Evolutionary conservation across 1,140 invertebrate species (phyloP).

Genomic region (Lepidurus apus): DNA sequence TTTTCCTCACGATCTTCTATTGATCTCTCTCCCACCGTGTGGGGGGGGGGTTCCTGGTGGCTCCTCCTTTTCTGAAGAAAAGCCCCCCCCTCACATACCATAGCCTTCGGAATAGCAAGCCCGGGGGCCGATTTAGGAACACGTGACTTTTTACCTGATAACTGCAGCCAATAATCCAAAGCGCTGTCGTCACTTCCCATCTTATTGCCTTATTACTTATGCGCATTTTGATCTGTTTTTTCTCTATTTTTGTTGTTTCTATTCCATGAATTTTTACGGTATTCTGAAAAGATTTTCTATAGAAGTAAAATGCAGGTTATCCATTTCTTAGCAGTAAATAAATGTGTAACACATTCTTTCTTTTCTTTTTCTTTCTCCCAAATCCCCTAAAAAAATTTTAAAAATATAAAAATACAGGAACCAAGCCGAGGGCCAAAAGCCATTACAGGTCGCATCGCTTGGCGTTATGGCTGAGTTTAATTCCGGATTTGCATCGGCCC

Average conservation of each 20-base stretch:
- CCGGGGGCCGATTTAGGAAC: no score
- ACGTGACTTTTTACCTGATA: no score
- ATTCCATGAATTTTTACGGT: background rate
- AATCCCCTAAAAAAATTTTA: background rate
- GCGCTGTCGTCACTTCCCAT: no score
- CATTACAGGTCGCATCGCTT: slow-evolving; percentile 89
- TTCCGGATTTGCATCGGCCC: slow-evolving; percentile 89
- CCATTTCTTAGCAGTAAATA: background rate
- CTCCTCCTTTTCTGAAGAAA: no score
- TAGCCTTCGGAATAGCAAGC: no score
- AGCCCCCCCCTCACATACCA: no score
- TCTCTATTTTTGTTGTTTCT: no score
- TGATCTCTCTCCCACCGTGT: background rate
- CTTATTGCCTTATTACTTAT: background rate
- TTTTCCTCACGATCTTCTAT: background rate
- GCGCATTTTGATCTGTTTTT: no score
- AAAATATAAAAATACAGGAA: slow-evolving; percentile 55
- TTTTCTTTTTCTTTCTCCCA: background rate
- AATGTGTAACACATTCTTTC: no score
- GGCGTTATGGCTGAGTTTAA: slow-evolving; percentile 93
- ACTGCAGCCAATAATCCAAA: no score
- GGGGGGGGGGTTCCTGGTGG: no score
- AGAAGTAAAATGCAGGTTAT: background rate
- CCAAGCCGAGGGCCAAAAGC: slow-evolving; percentile 81
- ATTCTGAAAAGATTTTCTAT: background rate